Evolutionary conservation across 2,888 invertebrate genomes (phyloP).

Genomic region (Euplexia lucipara): DNA sequence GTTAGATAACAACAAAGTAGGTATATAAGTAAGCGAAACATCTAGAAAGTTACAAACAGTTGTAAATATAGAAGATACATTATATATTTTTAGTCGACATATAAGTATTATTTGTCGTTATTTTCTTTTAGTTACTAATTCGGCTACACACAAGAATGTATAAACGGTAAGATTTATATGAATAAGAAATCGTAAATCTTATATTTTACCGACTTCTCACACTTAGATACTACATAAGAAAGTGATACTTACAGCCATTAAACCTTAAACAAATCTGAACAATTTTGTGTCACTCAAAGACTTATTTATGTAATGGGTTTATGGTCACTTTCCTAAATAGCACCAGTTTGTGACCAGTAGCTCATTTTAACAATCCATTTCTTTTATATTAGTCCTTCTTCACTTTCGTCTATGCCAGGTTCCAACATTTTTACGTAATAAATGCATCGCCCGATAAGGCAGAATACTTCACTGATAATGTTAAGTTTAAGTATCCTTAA

Average conservation of each 20-base stretch:
- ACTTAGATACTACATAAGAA: background rate
- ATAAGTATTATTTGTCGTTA: constrained; percentile 20
- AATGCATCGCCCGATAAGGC: background rate
- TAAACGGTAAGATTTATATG: constrained; percentile 18
- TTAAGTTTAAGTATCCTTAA: constrained; percentile 22
- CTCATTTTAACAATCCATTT: constrained; percentile 2
- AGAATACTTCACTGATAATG: constrained; percentile 11
- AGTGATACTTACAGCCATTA: background rate
- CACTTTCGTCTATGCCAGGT: background rate
- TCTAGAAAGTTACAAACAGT: constrained; percentile 2
- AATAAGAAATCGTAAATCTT: too few species aligned
- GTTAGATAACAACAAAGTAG: background rate
- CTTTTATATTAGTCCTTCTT: background rate
- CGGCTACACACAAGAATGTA: constrained; percentile 40
- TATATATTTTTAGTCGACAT: constrained; percentile 3
- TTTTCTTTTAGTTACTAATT: constrained; percentile 18
- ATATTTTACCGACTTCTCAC: constrained; percentile 21
- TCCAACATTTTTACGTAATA: background rate
- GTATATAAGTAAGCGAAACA: constrained; percentile 13
- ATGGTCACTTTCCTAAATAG: background rate
- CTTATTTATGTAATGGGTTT: background rate
- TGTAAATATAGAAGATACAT: constrained; percentile 12
- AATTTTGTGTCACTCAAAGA: background rate
- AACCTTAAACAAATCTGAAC: too few species aligned
- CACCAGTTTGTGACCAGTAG: background rate